A percentile compares a stretch with the other conserved stretches of the same genome.
phyloP scores from a whole-genome alignment of 92 coral and sea anemone genomes.

The Zoanthus solanderi region DNA sequence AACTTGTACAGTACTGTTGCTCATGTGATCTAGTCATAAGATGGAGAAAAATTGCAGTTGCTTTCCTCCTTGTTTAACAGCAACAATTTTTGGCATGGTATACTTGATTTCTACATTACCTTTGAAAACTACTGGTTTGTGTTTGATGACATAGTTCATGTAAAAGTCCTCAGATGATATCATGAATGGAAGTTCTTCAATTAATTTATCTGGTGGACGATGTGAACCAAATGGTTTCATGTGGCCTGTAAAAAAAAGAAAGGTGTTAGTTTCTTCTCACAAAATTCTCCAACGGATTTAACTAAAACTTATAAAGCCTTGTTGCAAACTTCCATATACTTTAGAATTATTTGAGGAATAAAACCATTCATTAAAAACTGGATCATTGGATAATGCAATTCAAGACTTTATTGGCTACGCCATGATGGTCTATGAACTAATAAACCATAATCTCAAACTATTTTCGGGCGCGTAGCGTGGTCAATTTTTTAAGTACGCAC shows the following conservation, averaged over 20 bases:
- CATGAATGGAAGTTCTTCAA: constrained; percentile 90
- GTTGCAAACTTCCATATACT: no score
- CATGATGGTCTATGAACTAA: no score
- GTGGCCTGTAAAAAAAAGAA: constrained; percentile 67
- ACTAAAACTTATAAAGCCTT: no score
- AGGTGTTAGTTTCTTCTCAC: neutral
- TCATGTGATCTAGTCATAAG: no score
- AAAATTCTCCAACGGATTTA: no score
- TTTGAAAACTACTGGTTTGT: constrained; percentile 96
- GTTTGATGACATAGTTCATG: constrained; percentile 94
- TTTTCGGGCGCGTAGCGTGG: no score
- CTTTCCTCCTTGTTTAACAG: neutral
- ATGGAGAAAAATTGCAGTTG: no score
- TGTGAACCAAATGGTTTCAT: constrained; percentile 98
- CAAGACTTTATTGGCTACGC: no score
- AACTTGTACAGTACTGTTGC: no score
- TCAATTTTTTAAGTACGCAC: no score
- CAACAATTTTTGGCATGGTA: neutral
- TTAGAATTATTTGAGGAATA: neutral
- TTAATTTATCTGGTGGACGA: constrained; percentile 89
- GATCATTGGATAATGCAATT: no score
- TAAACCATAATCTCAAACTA: no score
- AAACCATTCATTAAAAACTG: neutral
- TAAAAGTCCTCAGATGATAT: constrained; percentile 95
- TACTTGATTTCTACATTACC: constrained; percentile 54